Percentiles rank a stretch among this genome's conserved stretches.
Conservation (phyloP, 2,888 invertebrate species). For the Hydropsyche betteni region DNA sequence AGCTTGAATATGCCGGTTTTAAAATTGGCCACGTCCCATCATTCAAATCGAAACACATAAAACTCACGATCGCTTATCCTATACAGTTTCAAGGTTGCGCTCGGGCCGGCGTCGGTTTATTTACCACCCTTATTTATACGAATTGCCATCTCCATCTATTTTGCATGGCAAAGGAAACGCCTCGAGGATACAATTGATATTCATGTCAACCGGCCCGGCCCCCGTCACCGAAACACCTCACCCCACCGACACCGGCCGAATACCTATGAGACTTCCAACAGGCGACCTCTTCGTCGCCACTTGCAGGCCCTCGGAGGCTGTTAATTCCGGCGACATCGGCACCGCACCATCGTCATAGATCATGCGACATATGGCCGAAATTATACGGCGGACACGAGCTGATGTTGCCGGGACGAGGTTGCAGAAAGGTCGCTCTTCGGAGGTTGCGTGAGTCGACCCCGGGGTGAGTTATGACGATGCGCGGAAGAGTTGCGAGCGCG, state of each 20-base stretch:
- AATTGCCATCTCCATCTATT: constrained; percentile 31
- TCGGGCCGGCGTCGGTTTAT: constrained; percentile 20
- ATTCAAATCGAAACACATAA: no score
- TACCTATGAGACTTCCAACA: background rate
- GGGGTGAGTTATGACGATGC: constrained; percentile 27
- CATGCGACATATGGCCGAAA: constrained; percentile 48
- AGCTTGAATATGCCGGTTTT: no score
- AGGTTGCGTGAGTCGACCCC: constrained; percentile 22
- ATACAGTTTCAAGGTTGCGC: constrained; percentile 17
- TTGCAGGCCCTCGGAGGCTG: background rate
- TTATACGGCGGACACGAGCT: constrained; percentile 20
- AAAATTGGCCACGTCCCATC: no score
- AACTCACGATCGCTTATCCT: constrained; percentile 17
- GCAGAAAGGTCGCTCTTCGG: background rate
- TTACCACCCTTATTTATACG: constrained; percentile 28
- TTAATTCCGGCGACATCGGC: background rate
- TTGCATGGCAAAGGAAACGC: constrained; percentile 27
- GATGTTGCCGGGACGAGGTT: background rate
- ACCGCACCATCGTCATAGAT: constrained; percentile 48
- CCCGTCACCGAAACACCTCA: constrained; percentile 9
- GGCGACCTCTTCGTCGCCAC: background rate
- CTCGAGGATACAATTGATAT: constrained; percentile 33
- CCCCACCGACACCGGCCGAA: constrained; percentile 10
- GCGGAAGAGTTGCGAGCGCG: constrained; percentile 1
- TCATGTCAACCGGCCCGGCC: constrained; percentile 10